Evolutionary conservation across 2,797 vertebrate genomes (phyloP).

Genomic region (Craterocephalus amniculus): DNA sequence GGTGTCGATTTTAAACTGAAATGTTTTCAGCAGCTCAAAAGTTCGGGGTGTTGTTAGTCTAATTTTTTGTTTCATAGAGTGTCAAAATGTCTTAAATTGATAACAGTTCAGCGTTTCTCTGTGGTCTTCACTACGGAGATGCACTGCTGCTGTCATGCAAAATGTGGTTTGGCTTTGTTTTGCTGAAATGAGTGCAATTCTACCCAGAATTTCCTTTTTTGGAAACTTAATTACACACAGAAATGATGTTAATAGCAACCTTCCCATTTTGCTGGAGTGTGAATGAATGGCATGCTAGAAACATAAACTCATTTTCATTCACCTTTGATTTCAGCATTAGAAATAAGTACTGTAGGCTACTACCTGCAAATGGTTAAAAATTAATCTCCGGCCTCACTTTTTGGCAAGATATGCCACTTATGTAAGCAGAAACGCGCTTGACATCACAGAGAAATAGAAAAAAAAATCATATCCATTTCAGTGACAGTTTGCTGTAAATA

Average conservation of each 20-base stretch:
- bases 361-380: background rate
- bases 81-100: background rate
- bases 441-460: background rate
- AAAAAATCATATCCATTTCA: background rate
- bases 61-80: background rate
- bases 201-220: conserved; percentile 1
- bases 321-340: background rate
- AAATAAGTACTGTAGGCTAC: background rate
- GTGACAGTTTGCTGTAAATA: conserved; percentile 15
- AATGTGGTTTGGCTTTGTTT: conserved; percentile 1
- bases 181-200: background rate
- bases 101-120: background rate
- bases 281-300: background rate
- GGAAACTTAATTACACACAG: conserved; percentile 6
- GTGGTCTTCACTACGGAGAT: background rate
- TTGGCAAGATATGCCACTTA: background rate
- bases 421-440: background rate
- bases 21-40: background rate
- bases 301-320: no score
- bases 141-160: background rate
- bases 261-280: background rate
- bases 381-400: background rate
- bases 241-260: background rate
- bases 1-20: background rate
- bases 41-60: background rate